Evolutionary conservation across 2,113 vertebrate species (phyloP).

Genomic region (Microcebus griseorufus): DNA sequence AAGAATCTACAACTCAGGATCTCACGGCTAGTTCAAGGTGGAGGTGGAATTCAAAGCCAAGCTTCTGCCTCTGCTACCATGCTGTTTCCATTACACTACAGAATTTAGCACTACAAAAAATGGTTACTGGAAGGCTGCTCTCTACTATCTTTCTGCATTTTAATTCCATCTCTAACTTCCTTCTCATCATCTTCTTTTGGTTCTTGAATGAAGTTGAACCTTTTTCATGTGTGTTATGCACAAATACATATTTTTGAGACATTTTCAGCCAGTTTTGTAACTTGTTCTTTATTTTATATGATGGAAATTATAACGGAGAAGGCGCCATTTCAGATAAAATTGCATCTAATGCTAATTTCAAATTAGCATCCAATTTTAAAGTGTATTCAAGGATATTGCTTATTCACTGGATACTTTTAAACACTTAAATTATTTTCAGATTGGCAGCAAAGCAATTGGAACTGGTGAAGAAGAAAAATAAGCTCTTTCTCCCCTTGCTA

Average conservation of each 20-base stretch:
- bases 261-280: not conserved
- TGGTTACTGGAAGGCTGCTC: not conserved
- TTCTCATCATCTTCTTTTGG: not conserved
- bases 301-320: not conserved
- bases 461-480: constrained; percentile 38
- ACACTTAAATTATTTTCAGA: constrained; percentile 56
- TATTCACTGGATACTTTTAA: constrained; percentile 47
- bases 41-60: not conserved
- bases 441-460: constrained; percentile 19
- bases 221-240: constrained; percentile 22
- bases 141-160: not conserved
- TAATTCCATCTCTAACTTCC: not conserved
- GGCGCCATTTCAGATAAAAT: constrained; percentile 52
- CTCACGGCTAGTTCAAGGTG: not conserved
- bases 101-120: not conserved
- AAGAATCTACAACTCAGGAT: not conserved
- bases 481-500: not conserved
- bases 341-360: constrained; percentile 38
- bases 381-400: constrained; percentile 22
- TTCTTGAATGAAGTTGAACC: not conserved
- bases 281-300: constrained; percentile 23
- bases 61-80: not conserved
- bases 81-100: not conserved
- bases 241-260: constrained; percentile 13
- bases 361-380: constrained; percentile 49